A percentile compares a stretch with the other conserved stretches of the same genome.
Evolutionary conservation across 2,888 invertebrate genomes (phyloP).

Genomic region (Bellardia bayeri): DNA sequence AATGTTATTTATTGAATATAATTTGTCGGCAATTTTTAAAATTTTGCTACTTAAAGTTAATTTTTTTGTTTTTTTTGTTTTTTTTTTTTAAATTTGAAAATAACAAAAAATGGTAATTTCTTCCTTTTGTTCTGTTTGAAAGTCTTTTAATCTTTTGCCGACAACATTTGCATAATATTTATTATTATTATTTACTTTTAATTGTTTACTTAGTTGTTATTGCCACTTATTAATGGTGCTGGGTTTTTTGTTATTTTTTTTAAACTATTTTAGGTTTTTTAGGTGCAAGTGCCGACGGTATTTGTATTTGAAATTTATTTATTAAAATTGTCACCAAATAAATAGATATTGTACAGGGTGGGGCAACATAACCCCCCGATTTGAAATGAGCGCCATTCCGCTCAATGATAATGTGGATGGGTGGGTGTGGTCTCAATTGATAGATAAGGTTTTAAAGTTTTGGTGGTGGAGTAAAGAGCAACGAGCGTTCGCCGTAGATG

Average conservation of each 20-base stretch:
- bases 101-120: slow-evolving; percentile 24
- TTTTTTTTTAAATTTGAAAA: slow-evolving; percentile 33
- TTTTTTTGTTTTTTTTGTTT: neutral
- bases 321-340: neutral
- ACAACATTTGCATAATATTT: slow-evolving; percentile 16
- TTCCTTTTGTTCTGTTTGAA: slow-evolving; percentile 28
- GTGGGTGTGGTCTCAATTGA: no score
- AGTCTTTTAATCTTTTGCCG: slow-evolving; percentile 61
- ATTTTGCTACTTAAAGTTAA: slow-evolving; percentile 28
- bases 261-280: neutral
- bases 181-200: slow-evolving; percentile 1
- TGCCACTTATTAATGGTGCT: neutral
- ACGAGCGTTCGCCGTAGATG: no score
- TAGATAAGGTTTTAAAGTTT: no score
- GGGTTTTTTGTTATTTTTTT: neutral
- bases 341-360: no score
- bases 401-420: no score
- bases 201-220: slow-evolving; percentile 60
- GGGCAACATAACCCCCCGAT: no score
- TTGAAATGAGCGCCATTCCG: no score
- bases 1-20: slow-evolving; percentile 27
- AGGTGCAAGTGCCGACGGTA: slow-evolving; percentile 12
- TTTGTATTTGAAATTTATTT: neutral
- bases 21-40: slow-evolving; percentile 54
- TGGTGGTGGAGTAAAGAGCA: no score